Percentiles rank a stretch among this genome's conserved stretches.
Evolutionary conservation across 2,888 invertebrate species (phyloP).

Genomic region (Diarsia mendica): DNA sequence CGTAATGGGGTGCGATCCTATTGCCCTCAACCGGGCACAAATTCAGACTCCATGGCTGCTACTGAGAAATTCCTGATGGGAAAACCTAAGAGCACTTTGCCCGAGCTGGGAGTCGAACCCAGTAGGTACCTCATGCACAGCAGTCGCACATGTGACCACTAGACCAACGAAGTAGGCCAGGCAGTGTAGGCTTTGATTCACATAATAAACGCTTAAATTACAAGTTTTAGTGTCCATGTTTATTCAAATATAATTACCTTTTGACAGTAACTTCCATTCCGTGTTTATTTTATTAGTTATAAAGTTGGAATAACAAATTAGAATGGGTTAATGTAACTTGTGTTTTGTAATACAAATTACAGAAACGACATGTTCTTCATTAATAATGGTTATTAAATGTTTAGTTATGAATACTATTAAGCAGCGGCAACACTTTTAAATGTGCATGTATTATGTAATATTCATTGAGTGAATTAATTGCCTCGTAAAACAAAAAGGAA

Average conservation of each 20-base stretch:
- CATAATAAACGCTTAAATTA: constrained; percentile 31
- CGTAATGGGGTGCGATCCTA: too few relatives aligned
- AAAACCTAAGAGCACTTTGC: too few relatives aligned
- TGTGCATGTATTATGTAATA: constrained; percentile 12
- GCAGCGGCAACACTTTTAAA: constrained; percentile 15
- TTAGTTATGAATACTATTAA: constrained; percentile 31
- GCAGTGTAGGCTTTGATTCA: constrained; percentile 2
- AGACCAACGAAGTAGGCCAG: too few relatives aligned
- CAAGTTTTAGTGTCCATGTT: constrained; percentile 11
- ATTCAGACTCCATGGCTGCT: too few relatives aligned
- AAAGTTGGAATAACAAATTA: constrained; percentile 22
- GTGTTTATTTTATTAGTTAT: constrained; percentile 39
- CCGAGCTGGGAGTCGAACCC: too few relatives aligned
- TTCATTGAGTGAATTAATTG: constrained; percentile 37
- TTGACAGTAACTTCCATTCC: constrained; percentile 22
- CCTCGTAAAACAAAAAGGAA: constrained; percentile 52
- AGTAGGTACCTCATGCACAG: too few relatives aligned
- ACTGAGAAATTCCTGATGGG: too few relatives aligned
- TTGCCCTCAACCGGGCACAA: too few relatives aligned
- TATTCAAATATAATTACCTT: constrained; percentile 33
- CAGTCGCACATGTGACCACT: too few relatives aligned
- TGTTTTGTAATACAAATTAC: constrained; percentile 47
- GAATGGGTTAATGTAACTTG: constrained; percentile 18
- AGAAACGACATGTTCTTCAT: constrained; percentile 30
- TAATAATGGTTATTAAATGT: constrained; percentile 35